Conservation (phyloP, 2,797 vertebrate genomes). For the Mionectes olivaceus region DNA sequence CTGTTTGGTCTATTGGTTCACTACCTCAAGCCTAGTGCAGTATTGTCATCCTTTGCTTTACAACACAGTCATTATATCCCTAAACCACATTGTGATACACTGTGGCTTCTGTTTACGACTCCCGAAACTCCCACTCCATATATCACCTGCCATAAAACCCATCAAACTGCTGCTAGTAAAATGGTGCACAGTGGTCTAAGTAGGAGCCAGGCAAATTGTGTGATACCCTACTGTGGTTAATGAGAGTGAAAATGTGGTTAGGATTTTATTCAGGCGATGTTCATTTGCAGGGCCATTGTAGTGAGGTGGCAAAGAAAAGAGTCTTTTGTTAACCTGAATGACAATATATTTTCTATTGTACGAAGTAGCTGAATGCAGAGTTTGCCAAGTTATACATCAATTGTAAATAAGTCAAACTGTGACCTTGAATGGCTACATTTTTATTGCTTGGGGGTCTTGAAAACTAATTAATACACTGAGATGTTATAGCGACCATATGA, state of each 20-base stretch:
- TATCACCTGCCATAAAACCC: slow-evolving; percentile 88
- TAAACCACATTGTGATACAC: slow-evolving; percentile 87
- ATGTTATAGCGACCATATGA: slow-evolving; percentile 68
- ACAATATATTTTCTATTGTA: slow-evolving; percentile 83
- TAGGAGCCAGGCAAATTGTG: slow-evolving; percentile 85
- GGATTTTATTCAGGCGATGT: slow-evolving; percentile 84
- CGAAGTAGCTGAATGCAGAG: slow-evolving; percentile 63
- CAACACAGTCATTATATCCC: slow-evolving; percentile 87
- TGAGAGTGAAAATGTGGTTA: slow-evolving; percentile 87
- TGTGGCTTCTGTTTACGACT: slow-evolving; percentile 88
- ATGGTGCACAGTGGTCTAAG: slow-evolving; percentile 85
- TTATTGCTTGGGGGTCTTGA: slow-evolving; percentile 71
- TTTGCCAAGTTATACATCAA: slow-evolving; percentile 80
- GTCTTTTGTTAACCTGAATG: slow-evolving; percentile 82
- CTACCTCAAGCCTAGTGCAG: slow-evolving; percentile 79
- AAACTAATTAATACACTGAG: slow-evolving; percentile 79
- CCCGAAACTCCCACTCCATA: slow-evolving; percentile 87
- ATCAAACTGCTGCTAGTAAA: slow-evolving; percentile 86
- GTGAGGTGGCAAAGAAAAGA: slow-evolving; percentile 80
- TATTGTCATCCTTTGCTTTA: slow-evolving; percentile 85
- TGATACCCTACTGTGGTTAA: slow-evolving; percentile 86
- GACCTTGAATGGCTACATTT: slow-evolving; percentile 78
- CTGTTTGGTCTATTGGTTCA: slow-evolving; percentile 83
- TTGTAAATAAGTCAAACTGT: slow-evolving; percentile 83
- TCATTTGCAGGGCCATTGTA: slow-evolving; percentile 84